Evolutionary conservation across 2,797 vertebrate genomes (phyloP).

Genomic region (Microhierax caerulescens): DNA sequence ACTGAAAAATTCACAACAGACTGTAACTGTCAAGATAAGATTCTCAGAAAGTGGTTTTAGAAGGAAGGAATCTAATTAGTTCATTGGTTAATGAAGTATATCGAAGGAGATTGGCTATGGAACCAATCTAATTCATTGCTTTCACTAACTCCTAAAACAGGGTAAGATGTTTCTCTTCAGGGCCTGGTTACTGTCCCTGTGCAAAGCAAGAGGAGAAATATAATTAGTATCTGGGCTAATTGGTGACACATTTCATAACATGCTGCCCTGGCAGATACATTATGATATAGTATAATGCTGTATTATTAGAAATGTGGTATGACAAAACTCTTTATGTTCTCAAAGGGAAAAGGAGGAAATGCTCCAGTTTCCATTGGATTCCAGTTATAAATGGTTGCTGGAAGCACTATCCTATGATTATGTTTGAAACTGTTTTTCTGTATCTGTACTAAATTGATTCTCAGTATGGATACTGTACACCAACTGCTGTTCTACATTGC

Average conservation of each 20-base stretch:
- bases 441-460: neutral
- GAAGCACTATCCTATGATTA: neutral
- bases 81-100: slow-evolving; percentile 66
- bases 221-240: neutral
- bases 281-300: neutral
- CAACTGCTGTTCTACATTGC: neutral
- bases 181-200: neutral
- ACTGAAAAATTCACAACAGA: neutral
- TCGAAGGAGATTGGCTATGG: neutral
- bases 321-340: neutral
- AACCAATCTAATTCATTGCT: slow-evolving; percentile 28
- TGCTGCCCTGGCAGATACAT: neutral
- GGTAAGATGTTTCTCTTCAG: neutral
- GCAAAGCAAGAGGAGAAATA: neutral
- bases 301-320: neutral
- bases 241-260: neutral
- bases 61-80: slow-evolving; percentile 51
- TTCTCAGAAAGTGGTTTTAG: slow-evolving; percentile 12
- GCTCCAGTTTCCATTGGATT: neutral
- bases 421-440: neutral
- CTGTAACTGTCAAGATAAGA: slow-evolving; percentile 8
- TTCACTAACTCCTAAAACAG: neutral
- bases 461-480: neutral
- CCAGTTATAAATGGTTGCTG: neutral
- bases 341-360: neutral